phyloP scores from a whole-genome alignment of 2,797 vertebrate species.

The Mormyrus proboscirostris region DNA sequence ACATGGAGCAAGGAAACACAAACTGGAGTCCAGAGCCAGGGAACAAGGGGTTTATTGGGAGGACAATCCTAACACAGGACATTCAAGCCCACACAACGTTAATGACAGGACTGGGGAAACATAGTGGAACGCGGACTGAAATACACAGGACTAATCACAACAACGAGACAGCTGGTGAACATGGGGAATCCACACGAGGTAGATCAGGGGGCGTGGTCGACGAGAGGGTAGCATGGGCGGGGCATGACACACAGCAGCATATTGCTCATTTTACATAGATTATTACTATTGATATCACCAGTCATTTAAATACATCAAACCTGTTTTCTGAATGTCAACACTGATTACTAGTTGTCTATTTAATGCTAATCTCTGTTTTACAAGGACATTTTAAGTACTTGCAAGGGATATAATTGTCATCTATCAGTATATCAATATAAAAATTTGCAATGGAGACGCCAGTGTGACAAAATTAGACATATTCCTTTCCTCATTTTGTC shows the following conservation, averaged over 20 bases:
- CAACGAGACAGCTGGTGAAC: too few relatives aligned
- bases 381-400: background rate
- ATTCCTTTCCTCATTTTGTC: background rate
- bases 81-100: too few relatives aligned
- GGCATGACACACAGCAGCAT: background rate
- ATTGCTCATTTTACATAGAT: background rate
- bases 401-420: background rate
- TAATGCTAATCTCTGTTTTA: background rate
- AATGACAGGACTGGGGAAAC: too few relatives aligned
- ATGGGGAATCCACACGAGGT: too few relatives aligned
- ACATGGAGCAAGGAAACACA: too few relatives aligned
- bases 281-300: background rate
- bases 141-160: too few relatives aligned
- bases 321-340: background rate
- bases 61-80: too few relatives aligned
- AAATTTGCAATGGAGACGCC: background rate
- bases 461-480: background rate
- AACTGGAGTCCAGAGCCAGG: too few relatives aligned
- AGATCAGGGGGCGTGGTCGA: too few relatives aligned
- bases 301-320: background rate
- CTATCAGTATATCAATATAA: background rate
- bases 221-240: too few relatives aligned
- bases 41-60: too few relatives aligned
- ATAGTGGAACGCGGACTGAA: too few relatives aligned
- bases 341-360: background rate